These are phyloP conservation scores for Lathamus discolor DNA, from an alignment of 2,113 vertebrate species.

Conservation along the genomic window DNA sequence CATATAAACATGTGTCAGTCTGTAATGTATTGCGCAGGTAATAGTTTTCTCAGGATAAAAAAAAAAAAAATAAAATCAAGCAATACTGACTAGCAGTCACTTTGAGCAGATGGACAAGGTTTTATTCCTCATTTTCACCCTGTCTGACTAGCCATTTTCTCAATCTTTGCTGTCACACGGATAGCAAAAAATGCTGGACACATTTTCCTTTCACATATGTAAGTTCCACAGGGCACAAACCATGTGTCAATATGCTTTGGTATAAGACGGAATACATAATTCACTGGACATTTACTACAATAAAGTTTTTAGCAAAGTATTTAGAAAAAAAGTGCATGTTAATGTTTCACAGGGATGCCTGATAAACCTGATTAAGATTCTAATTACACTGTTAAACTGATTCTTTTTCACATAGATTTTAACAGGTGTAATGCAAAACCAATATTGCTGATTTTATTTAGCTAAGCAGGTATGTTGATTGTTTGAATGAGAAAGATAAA, in stretches of 20 bases:
- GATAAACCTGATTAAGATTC: neutral
- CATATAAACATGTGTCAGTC: neutral
- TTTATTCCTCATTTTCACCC: neutral
- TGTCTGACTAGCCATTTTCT: neutral
- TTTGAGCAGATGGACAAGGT: neutral
- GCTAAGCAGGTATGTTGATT: neutral
- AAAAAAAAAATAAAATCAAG: neutral
- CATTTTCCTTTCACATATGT: neutral
- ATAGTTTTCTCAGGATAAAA: neutral
- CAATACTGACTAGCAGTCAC: neutral
- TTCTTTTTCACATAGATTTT: neutral
- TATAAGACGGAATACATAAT: neutral
- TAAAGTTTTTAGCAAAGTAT: neutral
- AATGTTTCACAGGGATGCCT: neutral
- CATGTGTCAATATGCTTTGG: neutral
- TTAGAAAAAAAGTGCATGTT: neutral
- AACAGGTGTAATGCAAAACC: neutral
- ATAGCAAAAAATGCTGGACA: neutral
- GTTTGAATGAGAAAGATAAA: neutral
- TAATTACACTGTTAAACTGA: neutral
- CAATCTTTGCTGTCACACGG: neutral
- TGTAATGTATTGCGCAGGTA: neutral
- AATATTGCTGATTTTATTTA: neutral
- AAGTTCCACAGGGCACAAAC: neutral
- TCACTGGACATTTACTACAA: neutral